Evolutionary conservation across 1,140 invertebrate genomes (phyloP), one percentile per base, ranked within the genome.

Genomic region (Xylocopa sonorina): DNA sequence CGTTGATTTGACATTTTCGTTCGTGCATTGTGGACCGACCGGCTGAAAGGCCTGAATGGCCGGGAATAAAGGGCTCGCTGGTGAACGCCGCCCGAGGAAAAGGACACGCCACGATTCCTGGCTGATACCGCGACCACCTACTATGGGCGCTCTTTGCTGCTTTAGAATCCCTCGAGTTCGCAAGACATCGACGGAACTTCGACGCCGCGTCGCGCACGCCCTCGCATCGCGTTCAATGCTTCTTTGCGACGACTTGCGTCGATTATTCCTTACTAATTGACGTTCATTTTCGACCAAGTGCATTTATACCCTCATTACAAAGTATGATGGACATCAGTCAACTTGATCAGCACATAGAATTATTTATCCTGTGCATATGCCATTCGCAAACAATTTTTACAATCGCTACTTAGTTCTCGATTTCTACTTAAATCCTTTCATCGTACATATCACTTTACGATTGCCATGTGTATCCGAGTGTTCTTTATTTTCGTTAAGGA

Each of bases 1-100:
- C 58, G 79, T 63, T 78, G 68, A 82, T 82, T 82, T 82, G 82
- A 84, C 83, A 48, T 57, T 76, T 68, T 71, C 63, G 73, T 80
- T n/a, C 53, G 51, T 41, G 55, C 57, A 60, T 68, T 64, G 78
- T 38, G 14, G 57, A 16, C 46, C 41, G 41, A 57, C 53, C n/a
- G 57, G 24, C 43, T 80, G 81, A 74, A 83, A 76, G 63, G 51
- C 29, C 63, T 73, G 46, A 55, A 63, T 63, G 29, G 53, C 27
- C 51, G 57, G 46, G n/a, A 29, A 48, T 82, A 51, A 73, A 66
- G 63, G 32, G 24, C 43, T 27, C 43, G 63, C 46, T 12, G 53
- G 16, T 34, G 63, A 67, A 76, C 73, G 74, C 51, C 48, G 64
- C 74, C 73, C 64, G 64, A 48, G 64, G 41, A 69, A 29, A 69